A percentile compares a stretch with the other conserved stretches of the same genome.
Conservation (phyloP, 2,113 vertebrate genomes). For the Formicarius rufipectus region DNA sequence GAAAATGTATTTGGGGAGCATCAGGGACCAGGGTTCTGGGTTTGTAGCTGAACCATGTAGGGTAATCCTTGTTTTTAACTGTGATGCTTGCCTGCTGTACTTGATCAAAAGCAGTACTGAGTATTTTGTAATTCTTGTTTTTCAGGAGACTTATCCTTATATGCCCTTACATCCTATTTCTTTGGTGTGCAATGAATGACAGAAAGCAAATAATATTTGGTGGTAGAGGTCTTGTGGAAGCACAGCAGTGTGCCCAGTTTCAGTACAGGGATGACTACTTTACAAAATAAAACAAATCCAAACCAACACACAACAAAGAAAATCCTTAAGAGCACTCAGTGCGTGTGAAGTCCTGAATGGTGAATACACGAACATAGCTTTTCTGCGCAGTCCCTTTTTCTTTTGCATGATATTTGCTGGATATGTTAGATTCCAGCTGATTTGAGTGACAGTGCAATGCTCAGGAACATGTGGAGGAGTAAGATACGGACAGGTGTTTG, state of each 20-base stretch:
- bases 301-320: neutral
- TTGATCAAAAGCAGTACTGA: neutral
- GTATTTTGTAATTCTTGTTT: neutral
- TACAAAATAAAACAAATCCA: neutral
- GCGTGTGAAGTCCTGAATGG: neutral
- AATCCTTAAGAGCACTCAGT: neutral
- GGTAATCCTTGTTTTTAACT: neutral
- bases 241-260: neutral
- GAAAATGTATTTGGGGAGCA: neutral
- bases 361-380: neutral
- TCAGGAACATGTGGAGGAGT: neutral
- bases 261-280: neutral
- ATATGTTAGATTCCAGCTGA: neutral
- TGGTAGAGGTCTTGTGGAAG: neutral
- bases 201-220: neutral
- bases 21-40: neutral
- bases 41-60: neutral
- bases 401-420: neutral
- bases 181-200: neutral
- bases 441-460: neutral
- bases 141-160: neutral
- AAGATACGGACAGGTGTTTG: neutral
- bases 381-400: neutral
- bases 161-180: neutral
- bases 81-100: neutral